Evolutionary conservation across 35 echinoderm and acorn worm species (phyloP).

Genomic region (Apostichopus parvimensis): DNA sequence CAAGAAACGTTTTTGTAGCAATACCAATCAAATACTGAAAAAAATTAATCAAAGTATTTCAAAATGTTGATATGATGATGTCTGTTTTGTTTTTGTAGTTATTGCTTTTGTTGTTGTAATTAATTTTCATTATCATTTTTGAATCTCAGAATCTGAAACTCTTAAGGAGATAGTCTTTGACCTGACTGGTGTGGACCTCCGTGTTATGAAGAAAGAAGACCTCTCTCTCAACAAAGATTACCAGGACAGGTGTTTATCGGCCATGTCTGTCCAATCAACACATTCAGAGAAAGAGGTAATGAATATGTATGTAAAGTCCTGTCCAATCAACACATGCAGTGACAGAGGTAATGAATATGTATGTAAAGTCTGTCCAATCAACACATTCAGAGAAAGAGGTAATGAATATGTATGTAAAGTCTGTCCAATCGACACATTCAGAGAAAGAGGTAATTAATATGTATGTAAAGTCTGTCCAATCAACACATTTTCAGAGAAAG

Average conservation of each 20-base stretch:
- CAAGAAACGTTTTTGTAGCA: too few relatives aligned
- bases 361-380: not conserved
- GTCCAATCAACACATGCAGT: not conserved
- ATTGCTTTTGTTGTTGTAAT: not conserved
- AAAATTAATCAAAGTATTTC: too few relatives aligned
- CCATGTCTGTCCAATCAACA: constrained; percentile 72
- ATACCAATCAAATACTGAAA: too few relatives aligned
- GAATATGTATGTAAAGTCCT: not conserved
- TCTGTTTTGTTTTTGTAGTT: not conserved
- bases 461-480: not conserved
- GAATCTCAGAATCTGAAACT: constrained; percentile 64
- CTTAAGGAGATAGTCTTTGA: constrained; percentile 84
- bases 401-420: constrained; percentile 15
- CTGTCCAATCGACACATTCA: too few relatives aligned
- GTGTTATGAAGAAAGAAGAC: constrained; percentile 70
- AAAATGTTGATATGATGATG: not conserved
- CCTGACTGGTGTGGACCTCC: constrained; percentile 81
- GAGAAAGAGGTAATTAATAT: constrained; percentile 47
- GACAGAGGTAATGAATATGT: not conserved
- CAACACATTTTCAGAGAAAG: not conserved
- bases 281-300: constrained; percentile 27
- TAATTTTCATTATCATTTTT: too few relatives aligned
- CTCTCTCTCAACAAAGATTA: constrained; percentile 81
- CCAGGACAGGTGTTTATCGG: constrained; percentile 90
- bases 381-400: constrained; percentile 58